phyloP scores from a whole-genome alignment of 2,888 invertebrate species.

The Busseola fusca region DNA sequence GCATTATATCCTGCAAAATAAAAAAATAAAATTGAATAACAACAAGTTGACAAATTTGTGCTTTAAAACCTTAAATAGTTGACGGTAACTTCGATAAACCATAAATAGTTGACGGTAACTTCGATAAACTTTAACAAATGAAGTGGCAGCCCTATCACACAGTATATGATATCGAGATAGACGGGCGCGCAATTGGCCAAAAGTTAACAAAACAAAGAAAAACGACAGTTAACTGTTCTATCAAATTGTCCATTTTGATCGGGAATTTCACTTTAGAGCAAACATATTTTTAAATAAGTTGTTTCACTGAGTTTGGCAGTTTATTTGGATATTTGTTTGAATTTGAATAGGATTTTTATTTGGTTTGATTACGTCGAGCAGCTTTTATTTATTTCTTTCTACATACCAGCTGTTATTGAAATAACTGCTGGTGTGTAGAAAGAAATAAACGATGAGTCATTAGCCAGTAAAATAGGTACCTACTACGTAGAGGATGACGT shows the following conservation, averaged over 20 bases:
- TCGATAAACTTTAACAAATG: neutral
- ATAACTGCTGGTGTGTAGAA: too few species aligned
- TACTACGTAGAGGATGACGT: neutral
- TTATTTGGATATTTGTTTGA: constrained; percentile 19
- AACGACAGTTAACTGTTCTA: constrained; percentile 45
- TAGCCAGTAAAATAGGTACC: neutral
- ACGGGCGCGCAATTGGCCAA: constrained; percentile 33
- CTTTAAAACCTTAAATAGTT: neutral
- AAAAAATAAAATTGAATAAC: neutral
- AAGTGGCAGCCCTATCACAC: constrained; percentile 42
- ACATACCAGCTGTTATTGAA: neutral
- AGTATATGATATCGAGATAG: constrained; percentile 36
- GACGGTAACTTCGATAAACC: neutral
- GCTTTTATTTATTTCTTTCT: constrained; percentile 15
- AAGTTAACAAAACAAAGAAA: constrained; percentile 45
- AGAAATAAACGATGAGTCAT: too few species aligned
- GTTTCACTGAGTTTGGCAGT: constrained; percentile 33
- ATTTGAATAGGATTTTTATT: constrained; percentile 2
- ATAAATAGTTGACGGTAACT: constrained; percentile 1
- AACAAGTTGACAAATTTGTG: neutral
- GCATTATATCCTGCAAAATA: neutral
- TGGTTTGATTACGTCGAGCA: neutral
- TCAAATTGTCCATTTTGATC: constrained; percentile 45
- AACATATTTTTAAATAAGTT: constrained; percentile 43
- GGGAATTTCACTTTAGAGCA: constrained; percentile 49